Conservation (phyloP, 2,797 vertebrate genomes). For the Xiphophorus birchmanni region DNA sequence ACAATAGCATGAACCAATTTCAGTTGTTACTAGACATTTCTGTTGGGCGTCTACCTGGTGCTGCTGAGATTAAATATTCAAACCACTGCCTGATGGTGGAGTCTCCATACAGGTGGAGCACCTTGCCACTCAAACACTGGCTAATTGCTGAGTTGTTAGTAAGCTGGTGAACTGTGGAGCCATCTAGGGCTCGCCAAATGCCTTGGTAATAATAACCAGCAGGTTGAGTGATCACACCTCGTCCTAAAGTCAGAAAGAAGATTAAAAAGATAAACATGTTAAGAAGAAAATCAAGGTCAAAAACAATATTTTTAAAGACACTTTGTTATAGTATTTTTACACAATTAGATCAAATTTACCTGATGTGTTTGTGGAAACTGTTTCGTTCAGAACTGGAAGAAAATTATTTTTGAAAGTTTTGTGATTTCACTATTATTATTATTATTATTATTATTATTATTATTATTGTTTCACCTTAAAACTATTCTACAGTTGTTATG, state of each 20-base stretch:
- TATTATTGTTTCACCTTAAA: neutral
- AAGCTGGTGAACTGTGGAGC: neutral
- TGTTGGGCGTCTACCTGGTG: no score
- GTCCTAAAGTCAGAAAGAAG: neutral
- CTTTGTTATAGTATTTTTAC: neutral
- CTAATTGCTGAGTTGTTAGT: neutral
- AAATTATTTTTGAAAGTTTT: neutral
- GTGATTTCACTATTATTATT: neutral
- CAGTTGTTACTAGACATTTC: no score
- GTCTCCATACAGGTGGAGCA: constrained; percentile 86
- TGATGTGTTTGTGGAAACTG: neutral
- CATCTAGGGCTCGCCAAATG: neutral
- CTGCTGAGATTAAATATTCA: neutral
- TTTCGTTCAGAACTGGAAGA: neutral
- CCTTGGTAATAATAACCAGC: neutral
- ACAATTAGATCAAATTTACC: neutral
- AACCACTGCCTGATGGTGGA: constrained; percentile 89
- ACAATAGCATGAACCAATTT: no score
- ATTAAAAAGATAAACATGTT: neutral
- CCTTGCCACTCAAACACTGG: neutral
- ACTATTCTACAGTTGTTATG: neutral
- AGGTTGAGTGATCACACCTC: neutral
- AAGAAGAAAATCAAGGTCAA: neutral
- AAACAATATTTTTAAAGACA: neutral
- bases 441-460: no score